Base-by-base conservation (phyloP, 2,888 invertebrate genomes). In the Lithophane leautieri region DNA sequence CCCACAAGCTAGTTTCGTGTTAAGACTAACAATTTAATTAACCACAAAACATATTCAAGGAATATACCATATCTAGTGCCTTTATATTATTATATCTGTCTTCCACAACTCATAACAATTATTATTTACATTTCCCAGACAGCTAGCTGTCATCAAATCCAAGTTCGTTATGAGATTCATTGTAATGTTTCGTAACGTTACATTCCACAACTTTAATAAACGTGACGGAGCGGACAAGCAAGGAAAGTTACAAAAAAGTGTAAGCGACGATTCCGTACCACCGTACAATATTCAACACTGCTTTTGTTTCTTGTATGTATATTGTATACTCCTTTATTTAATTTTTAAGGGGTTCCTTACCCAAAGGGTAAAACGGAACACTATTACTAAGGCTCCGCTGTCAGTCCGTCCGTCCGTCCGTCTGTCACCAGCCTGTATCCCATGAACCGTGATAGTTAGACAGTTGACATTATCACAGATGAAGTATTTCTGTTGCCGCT, bases 71-170 rank as follows among this genome's bases (percentile, higher is more conserved):
- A 19, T 52, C 68, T 40, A 25, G 11, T 44, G 9, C 19, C 12
- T 71, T 63, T 11, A 52, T 14, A 42, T 62, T 73, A 69, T 56
- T 63, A 65, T 52, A 65, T 52, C 25, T 34, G 40, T 25, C 22
- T 68, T 76, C 60, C 25, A 65, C 40, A 42, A 44, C 40, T 70
- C 65, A 67, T 73, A 68, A 68, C 50, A 74, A 73, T 78, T 79
- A 73, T 78, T 79, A 80, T 78, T 79, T 73, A 67, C 56, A 79
- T 79, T 76, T 72, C 42, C 40, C 34, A 56, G 76, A 83, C 81
- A 83, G 78, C 67, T 60, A 70, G 71, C 83, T 85, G 81, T 86
- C 87, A 81, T 66, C 71, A 85, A 81, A 78, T 65, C 58, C 66
- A 76, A 83, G 70, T 79, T 75, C 61, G 56, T 66, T 77, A 78